Base-by-base conservation (phyloP, 1,140 invertebrate species). In the Anagrus nilaparvatae region DNA sequence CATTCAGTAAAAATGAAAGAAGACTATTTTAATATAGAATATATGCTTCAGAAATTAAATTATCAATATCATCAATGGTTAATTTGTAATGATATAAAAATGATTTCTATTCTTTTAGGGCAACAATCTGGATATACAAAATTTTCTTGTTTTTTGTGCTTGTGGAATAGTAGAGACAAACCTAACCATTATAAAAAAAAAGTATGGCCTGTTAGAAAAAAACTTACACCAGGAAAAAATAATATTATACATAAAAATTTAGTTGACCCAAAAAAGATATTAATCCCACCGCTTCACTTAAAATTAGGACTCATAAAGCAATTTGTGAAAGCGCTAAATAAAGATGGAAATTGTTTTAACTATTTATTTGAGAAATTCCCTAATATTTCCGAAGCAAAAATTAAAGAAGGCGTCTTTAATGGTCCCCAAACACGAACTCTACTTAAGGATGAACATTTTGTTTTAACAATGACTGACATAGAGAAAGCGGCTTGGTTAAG, bases 1-100 rank as follows among this genome's bases (percentile, higher is more conserved):
- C 52, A 58, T 46, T 55, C 47, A 25, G 50, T 49, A 27, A 46
- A 52, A 30, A 39, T 60, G 10, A 62, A 62, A 54, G 56, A 61
- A 50, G 40, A 51, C 40, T 61, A 59, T 48, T 13, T 45, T 19
- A 58, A 49, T 20, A 39, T 62, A 23, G 14, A 32, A 17, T 32
- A 4, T 32, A 39, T 57, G 25, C 40, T 32, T 17, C 16, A 32
- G 16, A 32, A 32, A 32, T 6, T 17, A 32, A 32, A 32, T 17
- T 32, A 35, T 35, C 12, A 3, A 35, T 8, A 35, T 5, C 19
- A 21, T 21, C n/a, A 33, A 8, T 30, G 31, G 16, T 19, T 18
- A 33, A 18, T 33, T 33, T 33, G 10, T 20, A 20, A 20, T n/a
- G 33, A 35, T 35, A 9, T 35, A 18, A 21, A 35, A 23, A 35